Evolutionary conservation across 2,888 invertebrate genomes (phyloP).

Genomic region (Tetragonula carbonaria): DNA sequence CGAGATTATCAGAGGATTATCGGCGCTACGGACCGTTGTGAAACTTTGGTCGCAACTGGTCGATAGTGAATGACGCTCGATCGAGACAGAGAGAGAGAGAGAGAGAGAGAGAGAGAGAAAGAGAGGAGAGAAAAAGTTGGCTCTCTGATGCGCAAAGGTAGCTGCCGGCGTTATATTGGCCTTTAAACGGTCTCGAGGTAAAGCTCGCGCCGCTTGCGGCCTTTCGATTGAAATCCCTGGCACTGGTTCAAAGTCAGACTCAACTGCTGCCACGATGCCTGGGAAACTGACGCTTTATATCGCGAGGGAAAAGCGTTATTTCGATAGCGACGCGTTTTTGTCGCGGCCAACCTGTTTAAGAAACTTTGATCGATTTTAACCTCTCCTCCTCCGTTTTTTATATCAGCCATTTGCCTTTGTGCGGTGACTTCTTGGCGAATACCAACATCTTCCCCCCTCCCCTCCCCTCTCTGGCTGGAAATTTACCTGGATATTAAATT

Average conservation of each 20-base stretch:
- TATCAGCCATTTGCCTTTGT: background rate
- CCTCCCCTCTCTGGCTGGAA: background rate
- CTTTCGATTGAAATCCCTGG: constrained; percentile 80
- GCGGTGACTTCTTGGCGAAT: background rate
- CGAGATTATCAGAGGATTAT: background rate
- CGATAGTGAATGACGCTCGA: constrained; percentile 19
- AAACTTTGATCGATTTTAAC: background rate
- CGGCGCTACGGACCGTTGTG: background rate
- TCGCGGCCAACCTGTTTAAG: constrained; percentile 3
- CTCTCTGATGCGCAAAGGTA: constrained; percentile 17
- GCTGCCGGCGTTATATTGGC: constrained; percentile 61
- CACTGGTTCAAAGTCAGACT: constrained; percentile 77
- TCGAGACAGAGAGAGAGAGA: background rate
- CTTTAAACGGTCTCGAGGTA: constrained; percentile 68
- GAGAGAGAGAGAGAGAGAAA: background rate
- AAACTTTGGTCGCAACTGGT: background rate
- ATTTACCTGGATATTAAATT: background rate
- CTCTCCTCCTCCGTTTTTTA: background rate
- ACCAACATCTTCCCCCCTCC: background rate
- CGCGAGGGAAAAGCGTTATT: constrained; percentile 20
- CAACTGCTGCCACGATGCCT: constrained; percentile 53
- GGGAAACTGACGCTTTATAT: constrained; percentile 38
- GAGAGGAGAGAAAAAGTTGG: background rate
- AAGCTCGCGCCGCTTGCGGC: constrained; percentile 67
- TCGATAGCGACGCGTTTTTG: constrained; percentile 34